phyloP scores from a whole-genome alignment of 2,113 vertebrate species.

The Drymodes brunneopygia region DNA sequence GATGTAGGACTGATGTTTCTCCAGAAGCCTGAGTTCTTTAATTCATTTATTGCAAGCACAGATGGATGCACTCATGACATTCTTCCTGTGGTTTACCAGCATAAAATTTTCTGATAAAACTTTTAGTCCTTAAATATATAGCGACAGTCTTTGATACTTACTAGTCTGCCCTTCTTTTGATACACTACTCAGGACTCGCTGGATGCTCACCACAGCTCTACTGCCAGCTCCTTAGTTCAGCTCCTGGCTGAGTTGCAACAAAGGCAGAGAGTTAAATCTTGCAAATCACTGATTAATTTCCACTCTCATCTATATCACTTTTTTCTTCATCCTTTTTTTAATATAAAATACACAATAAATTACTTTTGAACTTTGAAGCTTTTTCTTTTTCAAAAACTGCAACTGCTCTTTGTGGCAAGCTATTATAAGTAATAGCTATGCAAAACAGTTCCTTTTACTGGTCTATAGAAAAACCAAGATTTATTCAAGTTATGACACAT shows the following conservation, averaged over 20 bases:
- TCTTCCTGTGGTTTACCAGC: neutral
- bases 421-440: neutral
- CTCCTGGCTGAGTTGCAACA: neutral
- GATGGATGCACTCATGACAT: neutral
- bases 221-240: neutral
- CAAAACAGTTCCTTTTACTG: neutral
- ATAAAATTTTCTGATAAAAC: neutral
- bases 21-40: neutral
- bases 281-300: neutral
- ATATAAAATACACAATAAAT: neutral
- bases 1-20: neutral
- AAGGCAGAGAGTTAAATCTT: neutral
- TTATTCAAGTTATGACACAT: neutral
- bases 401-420: neutral
- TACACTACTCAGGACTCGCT: neutral
- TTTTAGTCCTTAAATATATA: neutral
- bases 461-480: neutral
- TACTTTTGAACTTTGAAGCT: neutral
- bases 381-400: neutral
- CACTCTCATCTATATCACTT: fast-evolving
- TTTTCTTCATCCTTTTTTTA: neutral
- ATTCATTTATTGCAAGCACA: neutral
- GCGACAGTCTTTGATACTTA: neutral
- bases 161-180: neutral
- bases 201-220: neutral